These are phyloP conservation scores for Drosophila orena DNA, from an alignment of 1,140 invertebrate genomes.

Conservation along the genomic window DNA sequence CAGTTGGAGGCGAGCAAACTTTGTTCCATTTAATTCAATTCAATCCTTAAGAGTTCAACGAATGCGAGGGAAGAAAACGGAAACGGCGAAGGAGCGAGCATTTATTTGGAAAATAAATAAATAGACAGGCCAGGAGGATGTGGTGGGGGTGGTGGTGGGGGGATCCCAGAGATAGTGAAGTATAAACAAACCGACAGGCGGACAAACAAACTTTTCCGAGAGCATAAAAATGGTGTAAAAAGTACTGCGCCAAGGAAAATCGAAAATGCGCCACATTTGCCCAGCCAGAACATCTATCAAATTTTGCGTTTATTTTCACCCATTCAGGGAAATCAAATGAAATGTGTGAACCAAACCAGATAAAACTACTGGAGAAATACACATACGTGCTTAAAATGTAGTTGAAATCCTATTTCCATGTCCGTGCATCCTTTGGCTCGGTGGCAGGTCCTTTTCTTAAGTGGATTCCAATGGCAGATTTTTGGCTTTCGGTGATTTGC, in stretches of 20 bases:
- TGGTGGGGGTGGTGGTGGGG: too few relatives aligned
- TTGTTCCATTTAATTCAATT: conserved; percentile 70
- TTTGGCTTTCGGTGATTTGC: conserved; percentile 45
- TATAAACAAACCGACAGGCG: conserved; percentile 64
- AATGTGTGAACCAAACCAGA: conserved; percentile 44
- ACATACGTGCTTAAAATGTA: conserved; percentile 17
- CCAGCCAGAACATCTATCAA: conserved; percentile 75
- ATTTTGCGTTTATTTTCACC: conserved; percentile 61
- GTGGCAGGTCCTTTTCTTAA: conserved; percentile 60
- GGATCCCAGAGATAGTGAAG: conserved; percentile 41
- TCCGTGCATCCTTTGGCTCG: conserved; percentile 25
- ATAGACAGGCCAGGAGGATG: conserved; percentile 29
- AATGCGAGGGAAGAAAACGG: conserved; percentile 7
- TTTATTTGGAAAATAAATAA: conserved; percentile 75
- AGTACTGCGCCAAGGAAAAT: conserved; percentile 50
- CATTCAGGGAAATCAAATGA: conserved; percentile 37
- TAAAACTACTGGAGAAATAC: conserved; percentile 42
- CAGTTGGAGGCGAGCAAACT: conserved; percentile 37
- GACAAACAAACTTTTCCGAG: conserved; percentile 60
- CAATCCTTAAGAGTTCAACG: conserved; percentile 45
- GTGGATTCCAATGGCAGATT: conserved; percentile 68
- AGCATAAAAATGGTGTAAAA: conserved; percentile 63
- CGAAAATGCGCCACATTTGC: conserved; percentile 66
- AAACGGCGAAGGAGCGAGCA: conserved; percentile 40
- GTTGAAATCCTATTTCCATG: conserved; percentile 71